Evolutionary conservation across 2,797 vertebrate genomes (phyloP).

Genomic region (Tokudaia tokunoshimensis): DNA sequence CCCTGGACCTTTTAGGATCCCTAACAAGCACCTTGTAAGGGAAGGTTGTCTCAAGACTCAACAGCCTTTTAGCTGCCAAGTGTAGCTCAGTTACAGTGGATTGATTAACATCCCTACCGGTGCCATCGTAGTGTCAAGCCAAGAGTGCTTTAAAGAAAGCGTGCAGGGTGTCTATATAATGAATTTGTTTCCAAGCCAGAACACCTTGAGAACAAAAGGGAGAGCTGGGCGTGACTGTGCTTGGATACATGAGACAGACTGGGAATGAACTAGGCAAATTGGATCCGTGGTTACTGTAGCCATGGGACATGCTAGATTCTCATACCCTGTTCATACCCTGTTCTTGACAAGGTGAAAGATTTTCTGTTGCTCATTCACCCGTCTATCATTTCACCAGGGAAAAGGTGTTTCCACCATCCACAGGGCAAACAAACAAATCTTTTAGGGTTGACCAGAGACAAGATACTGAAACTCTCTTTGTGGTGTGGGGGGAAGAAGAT

Average conservation of each 20-base stretch:
- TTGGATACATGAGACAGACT: not conserved
- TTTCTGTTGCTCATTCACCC: not conserved
- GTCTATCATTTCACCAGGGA: not conserved
- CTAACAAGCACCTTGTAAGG: not conserved
- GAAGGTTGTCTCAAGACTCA: not conserved
- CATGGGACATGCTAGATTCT: not conserved
- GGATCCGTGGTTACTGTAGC: not conserved
- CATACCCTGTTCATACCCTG: not conserved
- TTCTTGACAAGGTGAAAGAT: not conserved
- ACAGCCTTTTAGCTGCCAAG: not conserved
- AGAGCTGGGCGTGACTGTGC: not conserved
- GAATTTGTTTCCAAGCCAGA: not conserved
- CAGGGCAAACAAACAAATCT: not conserved
- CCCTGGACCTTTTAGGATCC: not conserved
- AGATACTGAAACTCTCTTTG: slow-evolving; percentile 6
- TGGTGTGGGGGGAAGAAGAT: not conserved
- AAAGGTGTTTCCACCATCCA: not conserved
- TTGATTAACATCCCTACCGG: not conserved
- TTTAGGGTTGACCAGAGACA: slow-evolving; percentile 14
- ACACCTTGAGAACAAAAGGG: not conserved
- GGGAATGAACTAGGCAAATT: not conserved
- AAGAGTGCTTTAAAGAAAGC: not conserved
- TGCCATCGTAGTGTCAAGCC: not conserved
- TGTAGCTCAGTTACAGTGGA: not conserved
- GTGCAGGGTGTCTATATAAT: not conserved